These are phyloP conservation scores for Virgularia gustaviana DNA, from an alignment of 92 coral and sea anemone species.

Conservation along the genomic window DNA sequence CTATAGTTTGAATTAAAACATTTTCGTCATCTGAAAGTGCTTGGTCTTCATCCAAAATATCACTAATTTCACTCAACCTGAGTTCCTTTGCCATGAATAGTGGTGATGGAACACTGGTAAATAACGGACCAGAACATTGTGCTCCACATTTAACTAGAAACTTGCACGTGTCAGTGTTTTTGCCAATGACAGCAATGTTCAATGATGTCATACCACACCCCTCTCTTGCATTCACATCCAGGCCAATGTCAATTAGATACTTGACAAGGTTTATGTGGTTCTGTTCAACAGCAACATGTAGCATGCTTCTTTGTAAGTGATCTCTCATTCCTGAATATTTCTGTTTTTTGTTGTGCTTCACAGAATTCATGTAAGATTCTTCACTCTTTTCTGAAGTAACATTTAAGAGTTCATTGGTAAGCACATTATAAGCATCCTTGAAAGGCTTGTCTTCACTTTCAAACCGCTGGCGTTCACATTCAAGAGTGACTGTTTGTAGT, in stretches of 20 bases:
- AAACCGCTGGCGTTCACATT: slow-evolving; percentile 20
- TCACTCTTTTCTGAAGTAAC: slow-evolving; percentile 23
- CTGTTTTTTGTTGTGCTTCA: not conserved
- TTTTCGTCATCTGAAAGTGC: slow-evolving; percentile 36
- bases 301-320: slow-evolving; percentile 28
- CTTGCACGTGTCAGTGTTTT: slow-evolving; percentile 8
- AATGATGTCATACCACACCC: slow-evolving; percentile 46
- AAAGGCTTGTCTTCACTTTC: slow-evolving; percentile 40
- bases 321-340: slow-evolving; percentile 3
- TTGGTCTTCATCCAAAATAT: slow-evolving; percentile 1
- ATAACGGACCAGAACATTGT: slow-evolving; percentile 28
- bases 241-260: slow-evolving; percentile 30
- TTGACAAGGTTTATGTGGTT: slow-evolving; percentile 22
- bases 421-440: slow-evolving; percentile 36
- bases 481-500: slow-evolving; percentile 14
- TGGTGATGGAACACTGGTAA: slow-evolving; percentile 37
- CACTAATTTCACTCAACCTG: not conserved
- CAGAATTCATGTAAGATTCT: slow-evolving; percentile 41
- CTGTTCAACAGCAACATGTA: slow-evolving; percentile 48
- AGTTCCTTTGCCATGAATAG: slow-evolving; percentile 20
- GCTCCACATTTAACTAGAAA: slow-evolving; percentile 32
- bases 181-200: slow-evolving; percentile 31
- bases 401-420: slow-evolving; percentile 11
- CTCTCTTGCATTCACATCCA: slow-evolving; percentile 36
- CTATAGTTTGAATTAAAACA: slow-evolving; percentile 8